Conservation (phyloP, 2,113 vertebrate species). For the Colaptes auratus region DNA sequence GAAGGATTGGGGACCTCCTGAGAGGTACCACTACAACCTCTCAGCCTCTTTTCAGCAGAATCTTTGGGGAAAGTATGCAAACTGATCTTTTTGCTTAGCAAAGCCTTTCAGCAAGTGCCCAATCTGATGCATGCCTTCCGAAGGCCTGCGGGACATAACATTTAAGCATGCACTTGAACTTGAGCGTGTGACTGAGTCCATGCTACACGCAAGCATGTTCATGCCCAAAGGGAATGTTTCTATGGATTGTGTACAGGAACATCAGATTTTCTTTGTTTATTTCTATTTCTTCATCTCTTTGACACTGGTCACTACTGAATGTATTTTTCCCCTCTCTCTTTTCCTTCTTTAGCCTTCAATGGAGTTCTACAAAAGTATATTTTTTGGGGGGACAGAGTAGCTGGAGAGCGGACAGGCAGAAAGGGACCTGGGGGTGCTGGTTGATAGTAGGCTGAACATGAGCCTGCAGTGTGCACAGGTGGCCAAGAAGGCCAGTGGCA, state of each 20-base stretch:
- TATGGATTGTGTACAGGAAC: background rate
- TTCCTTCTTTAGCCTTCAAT: background rate
- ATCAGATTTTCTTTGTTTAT: background rate
- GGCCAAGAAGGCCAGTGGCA: no score
- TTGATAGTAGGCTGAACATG: no score
- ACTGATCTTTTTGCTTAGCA: constrained; percentile 34
- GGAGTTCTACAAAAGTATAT: background rate
- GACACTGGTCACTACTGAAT: background rate
- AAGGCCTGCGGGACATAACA: background rate
- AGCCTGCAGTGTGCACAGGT: no score
- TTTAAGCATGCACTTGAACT: constrained; percentile 6
- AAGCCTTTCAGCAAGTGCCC: constrained; percentile 27
- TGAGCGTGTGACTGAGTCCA: background rate
- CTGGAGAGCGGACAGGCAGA: no score
- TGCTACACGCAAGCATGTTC: background rate
- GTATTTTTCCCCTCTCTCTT: background rate
- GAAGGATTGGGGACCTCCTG: constrained; percentile 3
- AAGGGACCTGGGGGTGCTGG: no score
- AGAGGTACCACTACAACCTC: background rate
- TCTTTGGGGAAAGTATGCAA: background rate
- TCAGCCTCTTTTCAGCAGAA: constrained; percentile 7
- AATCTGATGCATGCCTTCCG: background rate
- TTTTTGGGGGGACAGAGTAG: no score
- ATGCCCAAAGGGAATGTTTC: background rate
- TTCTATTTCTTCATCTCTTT: background rate